phyloP scores from a whole-genome alignment of 2,113 vertebrate species.

The Brachionichthys hirsutus region DNA sequence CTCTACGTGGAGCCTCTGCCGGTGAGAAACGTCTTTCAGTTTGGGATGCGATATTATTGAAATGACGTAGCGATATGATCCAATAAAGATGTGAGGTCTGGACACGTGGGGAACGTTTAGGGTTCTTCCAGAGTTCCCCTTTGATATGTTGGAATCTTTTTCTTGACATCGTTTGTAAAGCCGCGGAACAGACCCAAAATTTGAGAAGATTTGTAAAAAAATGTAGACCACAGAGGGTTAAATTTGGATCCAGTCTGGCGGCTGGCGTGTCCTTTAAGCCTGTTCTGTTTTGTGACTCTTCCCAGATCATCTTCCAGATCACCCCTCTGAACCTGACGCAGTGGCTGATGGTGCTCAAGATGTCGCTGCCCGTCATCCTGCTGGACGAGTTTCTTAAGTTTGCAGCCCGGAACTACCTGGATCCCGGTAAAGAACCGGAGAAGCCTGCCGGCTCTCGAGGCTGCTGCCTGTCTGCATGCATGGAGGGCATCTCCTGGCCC shows the following conservation, averaged over 20 bases:
- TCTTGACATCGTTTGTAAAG: too few species aligned
- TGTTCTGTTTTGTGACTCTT: background rate
- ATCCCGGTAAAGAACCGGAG: constrained; percentile 94
- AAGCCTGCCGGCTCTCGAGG: constrained; percentile 79
- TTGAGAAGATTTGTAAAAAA: too few species aligned
- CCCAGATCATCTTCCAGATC: constrained; percentile 99
- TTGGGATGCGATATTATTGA: background rate
- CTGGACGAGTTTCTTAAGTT: constrained; percentile 97
- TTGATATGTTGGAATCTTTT: too few species aligned
- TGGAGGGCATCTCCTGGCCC: constrained; percentile 97
- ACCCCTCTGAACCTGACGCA: constrained; percentile 93
- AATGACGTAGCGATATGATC: background rate
- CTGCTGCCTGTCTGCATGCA: constrained; percentile 87
- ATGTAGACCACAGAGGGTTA: too few species aligned
- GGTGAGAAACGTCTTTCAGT: constrained; percentile 73
- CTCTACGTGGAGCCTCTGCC: constrained; percentile 97
- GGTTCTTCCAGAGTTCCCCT: too few species aligned
- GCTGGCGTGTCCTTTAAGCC: too few species aligned
- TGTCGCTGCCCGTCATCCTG: constrained; percentile 95
- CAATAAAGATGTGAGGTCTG: too few species aligned
- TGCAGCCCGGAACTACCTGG: constrained; percentile 94
- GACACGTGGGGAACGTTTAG: too few species aligned
- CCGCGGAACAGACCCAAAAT: too few species aligned
- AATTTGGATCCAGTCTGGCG: background rate
- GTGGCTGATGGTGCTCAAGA: constrained; percentile 98